Base-by-base conservation (phyloP, 1,140 invertebrate genomes). In the Goniozus legneri region DNA sequence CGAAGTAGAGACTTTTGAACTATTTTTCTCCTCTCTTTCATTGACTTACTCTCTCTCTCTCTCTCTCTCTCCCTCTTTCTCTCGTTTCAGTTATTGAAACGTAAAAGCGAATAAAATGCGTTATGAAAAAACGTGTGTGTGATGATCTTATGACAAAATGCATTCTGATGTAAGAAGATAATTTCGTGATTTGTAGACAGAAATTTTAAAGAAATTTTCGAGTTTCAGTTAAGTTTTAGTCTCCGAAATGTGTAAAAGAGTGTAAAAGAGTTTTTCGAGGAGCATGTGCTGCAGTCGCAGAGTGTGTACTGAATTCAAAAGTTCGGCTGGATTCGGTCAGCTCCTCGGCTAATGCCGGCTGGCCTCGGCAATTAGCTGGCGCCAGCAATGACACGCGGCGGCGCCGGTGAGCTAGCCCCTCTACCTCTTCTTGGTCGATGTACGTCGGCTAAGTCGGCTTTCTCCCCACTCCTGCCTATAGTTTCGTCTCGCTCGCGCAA, bases 321-420 rank as follows among this genome's bases (percentile, higher is more conserved):
- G 39, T 41, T 64, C 58, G 52, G 43, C 31, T 61, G 42, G 52
- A 58, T 66, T 62, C 55, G 64, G 58, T 64, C 54, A 61, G 61
- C 53, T 56, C 56, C 55, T 65, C 65, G 65, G 64, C 61, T 65
- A 61, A 67, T 60, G 64, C 64, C 62, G 67, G 65, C 63, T 70
- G 66, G 67, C 65, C 65, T 70, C 67, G 67, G 67, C 65, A 69
- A 70, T 68, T 70, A 69, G 67, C 65, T 70, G 67, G 67, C 65
- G 67, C 67, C 67, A 69, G 67, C 65, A 70, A 63, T 70, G 67
- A 69, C 65, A 69, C 64, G 67, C 57, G 67, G 65, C 64, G 65
- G 63, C 65, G 64, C 60, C 62, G 65, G 50, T 46, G 34, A 36
- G 49, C 42, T 43, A 35, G 24, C 54, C 54, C 38, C 42, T 44